A percentile compares a stretch with the other conserved stretches of the same genome.
These are phyloP conservation scores for Tympanuchus pallidicinctus DNA, from an alignment of 2,113 vertebrate species.

Conservation along the genomic window DNA sequence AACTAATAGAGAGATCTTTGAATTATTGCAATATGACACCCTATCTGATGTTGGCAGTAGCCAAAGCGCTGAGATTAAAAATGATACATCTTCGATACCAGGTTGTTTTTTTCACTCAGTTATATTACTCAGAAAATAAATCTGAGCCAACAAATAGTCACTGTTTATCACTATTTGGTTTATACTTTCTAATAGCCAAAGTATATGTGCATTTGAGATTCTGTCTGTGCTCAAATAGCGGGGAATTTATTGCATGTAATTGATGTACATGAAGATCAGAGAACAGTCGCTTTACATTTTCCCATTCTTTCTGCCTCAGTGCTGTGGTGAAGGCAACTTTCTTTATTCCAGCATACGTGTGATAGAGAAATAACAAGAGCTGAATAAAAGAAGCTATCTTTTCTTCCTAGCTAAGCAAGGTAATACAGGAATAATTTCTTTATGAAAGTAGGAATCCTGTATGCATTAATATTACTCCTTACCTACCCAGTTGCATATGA, in stretches of 20 bases:
- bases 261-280: conserved; percentile 72
- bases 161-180: conserved; percentile 78
- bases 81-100: conserved; percentile 80
- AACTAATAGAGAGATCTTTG: conserved; percentile 84
- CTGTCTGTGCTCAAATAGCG: conserved; percentile 69
- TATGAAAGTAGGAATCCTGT: not conserved
- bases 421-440: not conserved
- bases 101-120: conserved; percentile 52
- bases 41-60: conserved; percentile 79
- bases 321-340: conserved; percentile 38
- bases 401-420: not conserved
- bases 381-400: not conserved
- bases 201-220: conserved; percentile 77
- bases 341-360: not conserved
- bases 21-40: conserved; percentile 81
- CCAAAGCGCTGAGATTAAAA: conserved; percentile 82
- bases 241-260: conserved; percentile 77
- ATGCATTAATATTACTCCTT: not conserved
- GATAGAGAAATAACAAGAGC: conserved; percentile 8
- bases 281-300: conserved; percentile 73
- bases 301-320: conserved; percentile 56
- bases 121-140: conserved; percentile 81
- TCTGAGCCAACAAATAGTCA: conserved; percentile 80
- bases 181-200: conserved; percentile 81
- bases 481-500: not conserved